Percentiles rank a stretch among this genome's conserved stretches.
Conservation (phyloP, 2,113 vertebrate genomes). For the Anolis sagrei region DNA sequence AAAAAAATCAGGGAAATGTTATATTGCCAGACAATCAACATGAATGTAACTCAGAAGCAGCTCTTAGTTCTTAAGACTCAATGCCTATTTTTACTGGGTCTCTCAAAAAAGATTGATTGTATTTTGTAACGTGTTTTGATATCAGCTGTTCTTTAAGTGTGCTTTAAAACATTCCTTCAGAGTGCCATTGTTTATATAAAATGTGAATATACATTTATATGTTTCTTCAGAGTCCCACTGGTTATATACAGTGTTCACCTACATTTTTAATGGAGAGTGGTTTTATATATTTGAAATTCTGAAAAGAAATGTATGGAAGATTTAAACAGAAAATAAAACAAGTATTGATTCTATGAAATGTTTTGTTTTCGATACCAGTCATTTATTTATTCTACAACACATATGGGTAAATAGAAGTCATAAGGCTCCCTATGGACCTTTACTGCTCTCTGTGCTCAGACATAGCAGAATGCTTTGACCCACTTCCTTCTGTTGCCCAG, state of each 20-base stretch:
- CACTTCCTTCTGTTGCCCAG: no score
- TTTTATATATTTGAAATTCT: constrained; percentile 60
- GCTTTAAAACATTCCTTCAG: constrained; percentile 33
- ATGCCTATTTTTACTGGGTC: neutral
- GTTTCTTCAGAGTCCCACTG: no score
- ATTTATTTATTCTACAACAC: neutral
- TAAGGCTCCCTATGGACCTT: neutral
- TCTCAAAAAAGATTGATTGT: neutral
- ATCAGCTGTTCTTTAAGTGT: constrained; percentile 34
- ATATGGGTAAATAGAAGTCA: no score
- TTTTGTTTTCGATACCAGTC: neutral
- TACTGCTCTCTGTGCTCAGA: neutral
- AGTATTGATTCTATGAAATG: constrained; percentile 44
- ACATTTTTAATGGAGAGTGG: constrained; percentile 47
- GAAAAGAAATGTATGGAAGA: constrained; percentile 58
- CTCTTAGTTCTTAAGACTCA: constrained; percentile 4
- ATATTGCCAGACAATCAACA: neutral
- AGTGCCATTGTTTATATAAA: constrained; percentile 35
- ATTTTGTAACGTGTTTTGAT: constrained; percentile 43
- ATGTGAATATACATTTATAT: no score
- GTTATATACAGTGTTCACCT: no score
- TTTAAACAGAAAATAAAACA: constrained; percentile 69
- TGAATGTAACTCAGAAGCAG: neutral
- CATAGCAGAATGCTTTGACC: neutral
- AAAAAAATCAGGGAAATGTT: constrained; percentile 36